Evolutionary conservation across 2,113 vertebrate genomes (phyloP), one percentile per base, ranked within the genome.

Genomic region (Herpetotheres cachinnans): DNA sequence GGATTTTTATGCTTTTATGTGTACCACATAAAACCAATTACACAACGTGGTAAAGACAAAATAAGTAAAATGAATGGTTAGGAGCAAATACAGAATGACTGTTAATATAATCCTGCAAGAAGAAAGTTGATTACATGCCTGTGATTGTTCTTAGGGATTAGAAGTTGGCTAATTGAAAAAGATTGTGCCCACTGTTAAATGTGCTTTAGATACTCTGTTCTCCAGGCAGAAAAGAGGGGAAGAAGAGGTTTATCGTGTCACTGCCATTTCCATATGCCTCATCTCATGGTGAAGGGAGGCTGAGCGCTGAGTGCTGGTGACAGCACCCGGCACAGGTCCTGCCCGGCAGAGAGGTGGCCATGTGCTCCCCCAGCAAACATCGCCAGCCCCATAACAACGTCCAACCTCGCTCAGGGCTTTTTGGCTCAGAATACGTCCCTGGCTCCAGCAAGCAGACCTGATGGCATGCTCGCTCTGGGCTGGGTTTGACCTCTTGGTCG

Each of bases 391-490:
- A 0, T 30, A 14, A 20, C 1, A 4, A 26, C 14, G 61, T 17
- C 70, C 26, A 22, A 2, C 32, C 21, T 62, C 49, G 1, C 36
- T 9, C 15, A 0, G 42, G 30, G 22, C 7, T 2, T 22, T 32
- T 42, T 11, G 21, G 24, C 54, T 54, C 40, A 3, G 29, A 11
- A 30, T 8, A 32, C 0, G 17, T 24, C 62, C 20, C 46, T 32
- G 52, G 34, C 27, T 52, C 20, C 42, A 19, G 24, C 54, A 6
- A 15, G 40, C 27, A 30, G 46, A 47, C 62, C 36, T 22, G 13
- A 2, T 0, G 1, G 34, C 1, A 0, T 13, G 26, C 52, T 66
- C 4, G 1, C 38, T 13, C 27, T 3, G 34, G 22, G 29, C 71
- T 70, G 40, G 26, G 34, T 11, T 71, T 50, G 30, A 26, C 50